Evolutionary conservation across 1,140 invertebrate species (phyloP).

Genomic region (Leucophenga varia): DNA sequence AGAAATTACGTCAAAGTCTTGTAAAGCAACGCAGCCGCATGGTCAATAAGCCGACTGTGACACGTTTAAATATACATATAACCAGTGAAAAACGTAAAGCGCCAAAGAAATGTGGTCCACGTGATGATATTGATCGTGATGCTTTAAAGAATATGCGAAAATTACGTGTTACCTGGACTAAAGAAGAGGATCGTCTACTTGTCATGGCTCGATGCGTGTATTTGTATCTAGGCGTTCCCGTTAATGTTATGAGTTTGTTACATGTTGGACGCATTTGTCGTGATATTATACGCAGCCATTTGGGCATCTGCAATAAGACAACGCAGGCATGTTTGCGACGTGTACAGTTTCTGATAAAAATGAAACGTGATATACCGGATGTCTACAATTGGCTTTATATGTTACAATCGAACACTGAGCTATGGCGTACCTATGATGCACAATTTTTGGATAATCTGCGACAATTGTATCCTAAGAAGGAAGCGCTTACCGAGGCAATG

Average conservation of each 20-base stretch:
- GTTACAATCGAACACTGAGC: conserved; percentile 35
- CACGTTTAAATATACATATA: conserved; percentile 27
- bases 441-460: conserved; percentile 33
- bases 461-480: conserved; percentile 27
- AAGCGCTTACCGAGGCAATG: conserved; percentile 29
- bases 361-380: conserved; percentile 35
- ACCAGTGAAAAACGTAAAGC: conserved; percentile 1
- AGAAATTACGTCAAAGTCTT: too few relatives aligned
- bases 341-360: conserved; percentile 55
- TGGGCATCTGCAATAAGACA: conserved; percentile 68
- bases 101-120: conserved; percentile 37
- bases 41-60: conserved; percentile 13
- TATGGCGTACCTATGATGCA: conserved; percentile 33
- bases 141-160: conserved; percentile 69
- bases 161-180: conserved; percentile 64
- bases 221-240: conserved; percentile 63
- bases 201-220: conserved; percentile 70
- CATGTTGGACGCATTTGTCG: conserved; percentile 51
- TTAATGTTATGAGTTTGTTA: conserved; percentile 54
- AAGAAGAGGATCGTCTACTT: conserved; percentile 66
- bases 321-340: conserved; percentile 69
- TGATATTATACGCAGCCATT: conserved; percentile 65
- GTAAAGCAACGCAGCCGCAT: neutral
- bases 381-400: conserved; percentile 44
- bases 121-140: conserved; percentile 69